phyloP scores from a whole-genome alignment of 2,888 invertebrate species.

The Megaustenia siamemsis region DNA sequence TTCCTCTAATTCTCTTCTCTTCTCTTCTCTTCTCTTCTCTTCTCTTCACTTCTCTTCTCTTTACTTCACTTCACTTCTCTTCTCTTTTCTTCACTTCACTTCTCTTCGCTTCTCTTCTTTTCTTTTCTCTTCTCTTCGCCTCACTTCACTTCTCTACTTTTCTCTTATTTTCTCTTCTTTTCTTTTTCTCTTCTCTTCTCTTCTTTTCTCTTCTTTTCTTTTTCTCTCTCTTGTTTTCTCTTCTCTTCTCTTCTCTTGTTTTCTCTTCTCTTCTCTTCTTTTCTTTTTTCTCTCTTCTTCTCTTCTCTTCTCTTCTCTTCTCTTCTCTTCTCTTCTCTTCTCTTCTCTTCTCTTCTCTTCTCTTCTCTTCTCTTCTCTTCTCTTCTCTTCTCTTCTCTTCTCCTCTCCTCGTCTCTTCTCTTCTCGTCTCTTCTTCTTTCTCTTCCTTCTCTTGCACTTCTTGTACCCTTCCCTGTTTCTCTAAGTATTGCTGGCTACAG shows the following conservation, averaged over 20 bases:
- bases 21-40: not conserved
- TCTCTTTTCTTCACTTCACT: not conserved
- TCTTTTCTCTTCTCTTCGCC: not conserved
- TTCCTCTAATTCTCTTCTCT: constrained; percentile 4
- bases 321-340: no score
- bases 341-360: no score
- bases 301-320: no score
- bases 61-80: not conserved
- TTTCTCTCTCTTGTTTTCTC: not conserved
- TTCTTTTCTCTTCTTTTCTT: not conserved
- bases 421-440: no score
- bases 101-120: not conserved
- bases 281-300: not conserved
- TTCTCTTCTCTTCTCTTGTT: not conserved
- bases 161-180: not conserved
- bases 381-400: no score
- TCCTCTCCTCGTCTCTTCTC: no score
- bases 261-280: not conserved
- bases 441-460: no score
- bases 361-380: no score
- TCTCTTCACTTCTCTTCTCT: not conserved
- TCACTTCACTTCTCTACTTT: not conserved
- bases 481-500: no score
- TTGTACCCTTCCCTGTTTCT: no score
- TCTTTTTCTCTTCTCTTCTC: not conserved